Evolutionary conservation across 2,888 invertebrate genomes (phyloP), one percentile per base, ranked within the genome.

Genomic region (Heteropelma amictum): DNA sequence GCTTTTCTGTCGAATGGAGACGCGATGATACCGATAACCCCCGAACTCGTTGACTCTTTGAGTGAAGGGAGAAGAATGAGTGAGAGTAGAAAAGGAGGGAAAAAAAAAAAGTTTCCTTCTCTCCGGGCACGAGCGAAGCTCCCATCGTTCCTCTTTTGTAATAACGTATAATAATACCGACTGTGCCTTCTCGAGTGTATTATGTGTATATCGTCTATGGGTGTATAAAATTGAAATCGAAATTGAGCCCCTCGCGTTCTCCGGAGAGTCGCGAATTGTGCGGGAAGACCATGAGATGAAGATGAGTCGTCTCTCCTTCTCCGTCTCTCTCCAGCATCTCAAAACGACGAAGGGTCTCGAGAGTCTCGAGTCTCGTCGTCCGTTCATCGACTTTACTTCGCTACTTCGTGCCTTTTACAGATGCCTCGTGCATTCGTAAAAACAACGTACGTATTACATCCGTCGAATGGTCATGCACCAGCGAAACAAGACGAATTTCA

Each of bases 341-440:
- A 42, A 67, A 67, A 56, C 19, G n/a, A n/a, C n/a, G 61, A 63
- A 63, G 71, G 42, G 61, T 75, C 75, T 75, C 75, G 67, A 75
- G 71, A 63, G 71, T 67, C 72, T 61, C 67, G 67, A 61, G 72
- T 63, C 75, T 75, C 75, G 70, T 75, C 75, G 67, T 75, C 56
- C 67, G 75, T 75, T 75, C 75, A 71, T 71, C 75, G 71, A 75
- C 75, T 67, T 71, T n/a, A n/a, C n/a, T 47, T 63, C 60, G 38
- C 38, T 47, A 10, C 12, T 40, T 61, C 38, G 5, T 7, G 19
- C 30, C 42, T 53, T 28, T 21, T 49, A 7, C 49, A 14, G 23
- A 23, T 35, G 23, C 45, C 33, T 28, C n/a, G 28, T 21, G 40
- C 12, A 21, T 40, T 14, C 2, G 8, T 54, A 19, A 35, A 38